Conservation (phyloP, 2,797 vertebrate species). For the Microctenopoma stevenorrisi region DNA sequence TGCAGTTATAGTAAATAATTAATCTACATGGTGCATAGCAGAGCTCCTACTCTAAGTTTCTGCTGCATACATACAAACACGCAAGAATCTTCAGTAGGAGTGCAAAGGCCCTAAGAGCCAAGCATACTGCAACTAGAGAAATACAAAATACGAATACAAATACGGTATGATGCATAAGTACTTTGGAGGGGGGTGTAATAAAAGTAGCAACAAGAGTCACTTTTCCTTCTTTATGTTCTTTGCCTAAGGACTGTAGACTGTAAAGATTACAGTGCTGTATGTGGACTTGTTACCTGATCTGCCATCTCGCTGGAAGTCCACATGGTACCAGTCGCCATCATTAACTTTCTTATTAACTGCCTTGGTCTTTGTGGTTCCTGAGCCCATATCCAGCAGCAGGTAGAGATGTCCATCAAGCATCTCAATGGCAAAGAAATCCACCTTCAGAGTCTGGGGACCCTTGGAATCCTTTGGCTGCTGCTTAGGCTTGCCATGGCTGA, state of each 20-base stretch:
- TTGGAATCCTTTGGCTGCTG: conserved; percentile 94
- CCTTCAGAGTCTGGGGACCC: conserved; percentile 91
- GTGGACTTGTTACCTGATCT: conserved; percentile 87
- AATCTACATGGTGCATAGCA: conserved; percentile 22
- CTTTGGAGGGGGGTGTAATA: neutral
- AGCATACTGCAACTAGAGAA: neutral
- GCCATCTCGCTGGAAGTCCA: conserved; percentile 97
- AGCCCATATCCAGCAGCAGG: conserved; percentile 97
- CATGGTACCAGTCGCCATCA: conserved; percentile 99
- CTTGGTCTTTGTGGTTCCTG: conserved; percentile 96
- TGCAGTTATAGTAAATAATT: conserved; percentile 31
- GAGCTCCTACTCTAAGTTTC: conserved; percentile 4
- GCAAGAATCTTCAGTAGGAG: neutral
- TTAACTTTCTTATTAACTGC: conserved; percentile 98
- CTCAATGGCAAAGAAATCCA: conserved; percentile 98
- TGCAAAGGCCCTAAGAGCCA: neutral
- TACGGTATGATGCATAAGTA: neutral
- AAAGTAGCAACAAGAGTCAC: neutral
- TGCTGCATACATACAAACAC: neutral
- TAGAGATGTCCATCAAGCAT: conserved; percentile 98
- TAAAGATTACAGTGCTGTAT: neutral
- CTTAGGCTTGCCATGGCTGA: conserved; percentile 96
- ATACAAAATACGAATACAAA: neutral
- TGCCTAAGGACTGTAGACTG: neutral
- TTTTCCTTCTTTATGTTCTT: neutral